Evolutionary conservation across 2,888 invertebrate species (phyloP).

Genomic region (Phlogophora meticulosa): DNA sequence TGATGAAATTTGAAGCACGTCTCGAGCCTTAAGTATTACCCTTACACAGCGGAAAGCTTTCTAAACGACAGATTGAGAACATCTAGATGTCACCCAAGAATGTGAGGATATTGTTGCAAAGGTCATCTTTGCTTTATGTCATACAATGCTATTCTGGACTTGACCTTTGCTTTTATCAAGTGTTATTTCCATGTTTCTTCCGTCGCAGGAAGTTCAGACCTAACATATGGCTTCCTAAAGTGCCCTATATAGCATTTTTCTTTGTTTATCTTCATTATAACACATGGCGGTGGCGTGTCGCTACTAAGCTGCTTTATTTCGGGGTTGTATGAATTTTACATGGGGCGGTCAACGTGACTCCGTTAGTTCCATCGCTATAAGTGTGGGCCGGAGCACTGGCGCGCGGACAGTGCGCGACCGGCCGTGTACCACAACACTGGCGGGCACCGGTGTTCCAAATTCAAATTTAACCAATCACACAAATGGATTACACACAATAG

Average conservation of each 20-base stretch:
- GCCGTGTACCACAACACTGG: slow-evolving; percentile 86
- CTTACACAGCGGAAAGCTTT: slow-evolving; percentile 26
- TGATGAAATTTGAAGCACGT: slow-evolving; percentile 51
- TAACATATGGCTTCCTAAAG: slow-evolving; percentile 66
- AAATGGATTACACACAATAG: slow-evolving; percentile 81
- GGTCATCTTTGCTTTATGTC: slow-evolving; percentile 57
- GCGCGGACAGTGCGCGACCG: slow-evolving; percentile 88
- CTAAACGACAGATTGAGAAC: slow-evolving; percentile 22
- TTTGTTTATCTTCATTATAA: slow-evolving; percentile 76
- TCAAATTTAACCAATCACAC: slow-evolving; percentile 72
- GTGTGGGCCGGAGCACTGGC: slow-evolving; percentile 78
- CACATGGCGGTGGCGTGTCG: slow-evolving; percentile 76
- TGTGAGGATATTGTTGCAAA: slow-evolving; percentile 58
- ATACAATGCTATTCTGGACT: slow-evolving; percentile 59
- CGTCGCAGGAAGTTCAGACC: slow-evolving; percentile 51
- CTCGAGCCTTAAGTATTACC: slow-evolving; percentile 28
- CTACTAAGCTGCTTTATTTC: slow-evolving; percentile 73
- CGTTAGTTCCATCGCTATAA: slow-evolving; percentile 83
- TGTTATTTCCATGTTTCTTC: slow-evolving; percentile 51
- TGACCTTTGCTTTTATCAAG: slow-evolving; percentile 70
- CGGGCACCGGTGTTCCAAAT: slow-evolving; percentile 81
- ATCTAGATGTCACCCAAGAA: slow-evolving; percentile 42
- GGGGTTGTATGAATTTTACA: slow-evolving; percentile 85
- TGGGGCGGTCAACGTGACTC: slow-evolving; percentile 81
- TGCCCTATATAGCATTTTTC: slow-evolving; percentile 68